phyloP scores from a whole-genome alignment of 1,140 invertebrate species.

The Drosophila arawakana region DNA sequence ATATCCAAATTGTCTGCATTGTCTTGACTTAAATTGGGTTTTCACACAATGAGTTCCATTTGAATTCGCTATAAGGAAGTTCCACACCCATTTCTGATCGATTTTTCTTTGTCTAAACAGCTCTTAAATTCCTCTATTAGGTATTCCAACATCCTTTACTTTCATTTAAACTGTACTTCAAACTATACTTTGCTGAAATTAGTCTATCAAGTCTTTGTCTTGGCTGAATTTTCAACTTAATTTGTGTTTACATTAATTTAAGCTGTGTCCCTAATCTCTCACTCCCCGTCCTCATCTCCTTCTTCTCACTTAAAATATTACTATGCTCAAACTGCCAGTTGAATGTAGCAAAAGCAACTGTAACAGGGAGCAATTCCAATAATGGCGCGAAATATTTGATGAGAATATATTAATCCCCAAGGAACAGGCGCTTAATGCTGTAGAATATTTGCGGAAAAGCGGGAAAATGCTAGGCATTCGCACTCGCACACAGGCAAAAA shows the following conservation, averaged over 20 bases:
- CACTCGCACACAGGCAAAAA: slow-evolving; percentile 6
- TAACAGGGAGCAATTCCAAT: slow-evolving; percentile 65
- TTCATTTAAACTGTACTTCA: background rate
- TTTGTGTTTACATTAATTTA: slow-evolving; percentile 32
- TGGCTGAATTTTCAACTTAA: slow-evolving; percentile 19
- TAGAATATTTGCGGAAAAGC: slow-evolving; percentile 67
- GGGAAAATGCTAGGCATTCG: slow-evolving; percentile 26
- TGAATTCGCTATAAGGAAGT: background rate
- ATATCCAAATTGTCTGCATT: too few species aligned
- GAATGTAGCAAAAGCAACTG: slow-evolving; percentile 28
- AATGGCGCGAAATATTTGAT: slow-evolving; percentile 83
- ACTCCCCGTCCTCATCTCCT: background rate
- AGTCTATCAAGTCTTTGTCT: background rate
- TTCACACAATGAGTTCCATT: background rate
- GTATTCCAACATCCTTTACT: background rate
- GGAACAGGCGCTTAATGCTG: slow-evolving; percentile 43
- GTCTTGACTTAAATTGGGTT: background rate
- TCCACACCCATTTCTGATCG: background rate
- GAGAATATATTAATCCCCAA: slow-evolving; percentile 80
- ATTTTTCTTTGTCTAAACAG: background rate
- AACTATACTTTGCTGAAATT: slow-evolving; percentile 3
- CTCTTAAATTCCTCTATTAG: background rate
- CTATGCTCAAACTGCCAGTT: slow-evolving; percentile 20
- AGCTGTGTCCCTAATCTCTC: background rate
- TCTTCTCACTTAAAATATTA: background rate